Base-by-base conservation (phyloP, 2,113 vertebrate species). In the Centrocercus urophasianus region DNA sequence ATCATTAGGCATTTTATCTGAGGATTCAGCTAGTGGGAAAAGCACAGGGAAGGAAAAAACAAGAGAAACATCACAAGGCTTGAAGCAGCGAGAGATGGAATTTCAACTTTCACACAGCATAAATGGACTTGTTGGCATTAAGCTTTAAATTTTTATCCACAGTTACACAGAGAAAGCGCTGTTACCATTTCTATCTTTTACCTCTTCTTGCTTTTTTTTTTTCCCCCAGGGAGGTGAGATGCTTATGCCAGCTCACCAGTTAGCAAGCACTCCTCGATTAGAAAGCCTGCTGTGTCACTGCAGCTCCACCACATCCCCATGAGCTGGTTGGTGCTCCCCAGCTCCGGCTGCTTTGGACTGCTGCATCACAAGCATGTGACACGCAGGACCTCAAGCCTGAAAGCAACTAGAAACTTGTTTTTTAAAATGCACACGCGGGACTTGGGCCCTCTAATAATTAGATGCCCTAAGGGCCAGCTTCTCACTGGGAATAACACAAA, bases 1-100 rank as follows among this genome's bases (percentile, higher is more conserved):
- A 95, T 99, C 99, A 98, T 99, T 99, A 98, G 99, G 98, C 99
- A 99, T 99, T 99, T 99, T 99, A 98, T 99, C 99, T 98, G 99
- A 98, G 98, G 99, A 99, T 97, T 99, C 99, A 98, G 99, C 99
- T 99, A 99, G 98, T 95, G 97, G 98, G 98, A 96, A 97, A 98
- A 98, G 98, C 97, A 97, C 94, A 97, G 86, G 97, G 97, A 97
- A 98, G 96, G 96, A 98, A 98, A 98, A 97, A 97, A 99, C 97
- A 98, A 98, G 97, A 99, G 97, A 98, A 96, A 98, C 97, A 88
- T 98, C 98, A 98, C 95, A 97, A 98, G 96, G 97, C 97, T 97
- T 97, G 98, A 98, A 98, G 96, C 66, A 77, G 80, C 8, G 94
- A 97, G 77, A 95, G 86, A 80, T n/a, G 94, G 89, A 95, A 87